Evolutionary conservation across 1,140 invertebrate species (phyloP).

Genomic region (Acromyrmex echinatior): DNA sequence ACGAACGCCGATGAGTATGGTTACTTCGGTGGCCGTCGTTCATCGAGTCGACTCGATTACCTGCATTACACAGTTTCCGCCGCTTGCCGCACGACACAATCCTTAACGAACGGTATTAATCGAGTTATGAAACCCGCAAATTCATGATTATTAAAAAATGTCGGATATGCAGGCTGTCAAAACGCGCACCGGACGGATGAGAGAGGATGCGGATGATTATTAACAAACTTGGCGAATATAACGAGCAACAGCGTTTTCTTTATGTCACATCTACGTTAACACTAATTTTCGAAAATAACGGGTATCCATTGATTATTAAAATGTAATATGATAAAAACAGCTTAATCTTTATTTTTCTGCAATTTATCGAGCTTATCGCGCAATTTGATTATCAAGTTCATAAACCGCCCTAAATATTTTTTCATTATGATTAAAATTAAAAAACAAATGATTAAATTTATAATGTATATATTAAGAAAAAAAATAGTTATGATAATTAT

Average conservation of each 20-base stretch:
- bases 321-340: neutral
- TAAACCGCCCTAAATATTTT: neutral
- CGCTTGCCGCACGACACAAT: slow-evolving; percentile 48
- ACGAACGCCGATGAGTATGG: slow-evolving; percentile 31
- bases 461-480: neutral
- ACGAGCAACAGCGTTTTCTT: neutral
- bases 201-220: slow-evolving; percentile 44
- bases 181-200: neutral
- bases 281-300: slow-evolving; percentile 14
- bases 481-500: too few relatives aligned
- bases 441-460: neutral
- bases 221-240: slow-evolving; percentile 26
- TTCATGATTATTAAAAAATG: slow-evolving; percentile 56
- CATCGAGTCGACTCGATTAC: slow-evolving; percentile 46
- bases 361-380: neutral
- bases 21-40: slow-evolving; percentile 36
- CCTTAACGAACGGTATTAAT: slow-evolving; percentile 37
- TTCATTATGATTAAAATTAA: neutral
- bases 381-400: neutral
- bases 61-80: slow-evolving; percentile 45
- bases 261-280: neutral
- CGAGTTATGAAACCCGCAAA: slow-evolving; percentile 35
- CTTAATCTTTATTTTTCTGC: neutral
- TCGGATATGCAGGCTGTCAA: slow-evolving; percentile 11
- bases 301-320: neutral